phyloP scores from a whole-genome alignment of 1,140 invertebrate genomes.

The Drosophila grimshawi region DNA sequence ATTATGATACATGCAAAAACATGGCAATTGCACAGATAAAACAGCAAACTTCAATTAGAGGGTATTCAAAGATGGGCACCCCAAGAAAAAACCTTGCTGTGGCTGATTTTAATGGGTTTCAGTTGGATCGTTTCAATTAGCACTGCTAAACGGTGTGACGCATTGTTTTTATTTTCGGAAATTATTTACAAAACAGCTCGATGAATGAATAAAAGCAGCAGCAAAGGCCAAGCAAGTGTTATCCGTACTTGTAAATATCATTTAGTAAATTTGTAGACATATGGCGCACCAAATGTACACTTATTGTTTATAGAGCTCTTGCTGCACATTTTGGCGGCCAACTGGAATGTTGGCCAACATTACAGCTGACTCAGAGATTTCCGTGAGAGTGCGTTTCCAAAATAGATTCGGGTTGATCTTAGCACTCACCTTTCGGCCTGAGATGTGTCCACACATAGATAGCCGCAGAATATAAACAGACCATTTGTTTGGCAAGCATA shows the following conservation, averaged over 20 bases:
- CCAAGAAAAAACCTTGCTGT: neutral
- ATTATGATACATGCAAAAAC: too few species aligned
- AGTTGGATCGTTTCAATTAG: constrained; percentile 65
- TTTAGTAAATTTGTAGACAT: constrained; percentile 52
- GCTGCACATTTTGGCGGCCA: constrained; percentile 30
- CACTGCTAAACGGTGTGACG: constrained; percentile 61
- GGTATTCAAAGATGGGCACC: constrained; percentile 12
- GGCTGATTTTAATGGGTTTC: constrained; percentile 38
- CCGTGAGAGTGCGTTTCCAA: constrained; percentile 7
- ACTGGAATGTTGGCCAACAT: constrained; percentile 49
- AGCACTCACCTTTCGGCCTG: constrained; percentile 36
- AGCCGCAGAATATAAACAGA: constrained; percentile 28
- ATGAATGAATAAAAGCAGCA: constrained; percentile 11
- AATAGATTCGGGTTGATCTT: constrained; percentile 38
- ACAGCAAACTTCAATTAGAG: neutral
- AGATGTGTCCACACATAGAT: constrained; percentile 24
- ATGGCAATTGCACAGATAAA: too few species aligned
- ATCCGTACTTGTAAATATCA: constrained; percentile 60
- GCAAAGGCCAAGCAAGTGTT: constrained; percentile 51
- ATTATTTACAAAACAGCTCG: constrained; percentile 52
- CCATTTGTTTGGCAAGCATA: constrained; percentile 37
- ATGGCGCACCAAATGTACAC: constrained; percentile 51
- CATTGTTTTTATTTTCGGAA: constrained; percentile 73
- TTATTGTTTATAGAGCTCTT: constrained; percentile 62
- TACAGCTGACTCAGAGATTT: constrained; percentile 43